phyloP scores from a whole-genome alignment of 2,888 invertebrate genomes.

The Nemapogon koenigi region DNA sequence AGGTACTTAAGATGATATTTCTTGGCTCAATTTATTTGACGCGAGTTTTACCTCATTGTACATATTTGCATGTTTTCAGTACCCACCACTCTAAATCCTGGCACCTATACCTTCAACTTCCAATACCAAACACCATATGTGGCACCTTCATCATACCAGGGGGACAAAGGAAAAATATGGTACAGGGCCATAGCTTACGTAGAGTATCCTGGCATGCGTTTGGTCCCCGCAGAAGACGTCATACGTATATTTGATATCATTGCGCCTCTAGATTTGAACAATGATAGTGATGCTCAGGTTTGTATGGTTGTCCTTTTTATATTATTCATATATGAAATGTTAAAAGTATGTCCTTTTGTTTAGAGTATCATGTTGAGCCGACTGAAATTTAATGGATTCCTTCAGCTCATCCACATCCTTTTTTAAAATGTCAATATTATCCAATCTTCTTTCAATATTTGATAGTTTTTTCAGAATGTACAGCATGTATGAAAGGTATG shows the following conservation, averaged over 20 bases:
- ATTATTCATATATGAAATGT: background rate
- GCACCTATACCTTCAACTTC: constrained; percentile 30
- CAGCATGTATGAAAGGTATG: too few relatives aligned
- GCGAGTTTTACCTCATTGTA: background rate
- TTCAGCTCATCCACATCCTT: too few relatives aligned
- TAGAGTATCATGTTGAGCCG: too few relatives aligned
- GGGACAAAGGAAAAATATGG: constrained; percentile 25
- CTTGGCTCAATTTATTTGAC: background rate
- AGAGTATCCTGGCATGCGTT: constrained; percentile 20
- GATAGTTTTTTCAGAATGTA: too few relatives aligned
- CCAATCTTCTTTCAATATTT: too few relatives aligned
- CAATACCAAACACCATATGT: constrained; percentile 31
- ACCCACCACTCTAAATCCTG: constrained; percentile 29
- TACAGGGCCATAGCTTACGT: constrained; percentile 28
- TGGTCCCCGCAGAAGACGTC: constrained; percentile 20
- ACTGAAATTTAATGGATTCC: too few relatives aligned
- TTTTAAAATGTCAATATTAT: too few relatives aligned
- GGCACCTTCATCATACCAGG: constrained; percentile 32
- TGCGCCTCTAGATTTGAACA: constrained; percentile 34
- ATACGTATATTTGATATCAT: constrained; percentile 28
- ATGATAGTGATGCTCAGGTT: constrained; percentile 14
- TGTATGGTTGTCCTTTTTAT: background rate
- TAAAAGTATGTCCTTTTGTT: too few relatives aligned
- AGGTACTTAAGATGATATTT: too few relatives aligned
- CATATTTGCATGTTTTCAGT: constrained; percentile 18